A percentile compares a stretch with the other conserved stretches of the same genome.
These are phyloP conservation scores for Pycnomerus fuliginosus DNA, from an alignment of 2,888 invertebrate species.

Conservation along the genomic window DNA sequence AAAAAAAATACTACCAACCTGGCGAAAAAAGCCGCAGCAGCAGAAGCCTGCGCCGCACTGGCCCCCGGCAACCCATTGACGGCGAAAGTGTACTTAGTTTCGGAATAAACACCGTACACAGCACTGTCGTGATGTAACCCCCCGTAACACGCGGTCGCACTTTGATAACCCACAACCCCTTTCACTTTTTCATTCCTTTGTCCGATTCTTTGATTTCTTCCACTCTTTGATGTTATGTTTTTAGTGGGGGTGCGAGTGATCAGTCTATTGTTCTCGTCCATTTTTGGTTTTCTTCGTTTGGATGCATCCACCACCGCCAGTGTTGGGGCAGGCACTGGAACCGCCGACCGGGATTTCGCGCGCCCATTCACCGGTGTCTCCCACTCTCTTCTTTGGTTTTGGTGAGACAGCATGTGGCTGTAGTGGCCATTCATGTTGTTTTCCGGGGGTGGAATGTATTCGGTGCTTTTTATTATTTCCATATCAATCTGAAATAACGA, in stretches of 20 bases:
- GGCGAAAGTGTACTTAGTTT: slow-evolving; percentile 58
- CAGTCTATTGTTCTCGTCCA: slow-evolving; percentile 12
- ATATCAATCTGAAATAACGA: slow-evolving; percentile 55
- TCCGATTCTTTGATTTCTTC: background rate
- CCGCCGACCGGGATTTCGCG: slow-evolving; percentile 33
- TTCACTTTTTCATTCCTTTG: slow-evolving; percentile 27
- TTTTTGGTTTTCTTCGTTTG: slow-evolving; percentile 26
- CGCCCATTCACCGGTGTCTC: slow-evolving; percentile 45
- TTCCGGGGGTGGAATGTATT: slow-evolving; percentile 50
- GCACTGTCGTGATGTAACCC: slow-evolving; percentile 32
- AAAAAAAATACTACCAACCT: slow-evolving; percentile 55
- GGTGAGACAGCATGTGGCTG: slow-evolving; percentile 38
- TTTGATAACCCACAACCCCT: slow-evolving; percentile 41
- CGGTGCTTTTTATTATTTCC: slow-evolving; percentile 55
- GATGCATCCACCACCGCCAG: slow-evolving; percentile 42
- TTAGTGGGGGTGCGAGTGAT: slow-evolving; percentile 10
- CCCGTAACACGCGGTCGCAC: slow-evolving; percentile 37
- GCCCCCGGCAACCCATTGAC: slow-evolving; percentile 56
- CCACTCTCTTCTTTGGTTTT: slow-evolving; percentile 43
- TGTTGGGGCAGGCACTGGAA: slow-evolving; percentile 45
- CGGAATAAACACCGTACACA: slow-evolving; percentile 51
- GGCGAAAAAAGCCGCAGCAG: slow-evolving; percentile 62
- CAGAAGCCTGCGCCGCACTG: slow-evolving; percentile 58
- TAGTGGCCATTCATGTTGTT: slow-evolving; percentile 46
- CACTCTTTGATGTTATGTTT: slow-evolving; percentile 14